Evolutionary conservation across 2,113 vertebrate genomes (phyloP).

Genomic region (Eulemur rufifrons): DNA sequence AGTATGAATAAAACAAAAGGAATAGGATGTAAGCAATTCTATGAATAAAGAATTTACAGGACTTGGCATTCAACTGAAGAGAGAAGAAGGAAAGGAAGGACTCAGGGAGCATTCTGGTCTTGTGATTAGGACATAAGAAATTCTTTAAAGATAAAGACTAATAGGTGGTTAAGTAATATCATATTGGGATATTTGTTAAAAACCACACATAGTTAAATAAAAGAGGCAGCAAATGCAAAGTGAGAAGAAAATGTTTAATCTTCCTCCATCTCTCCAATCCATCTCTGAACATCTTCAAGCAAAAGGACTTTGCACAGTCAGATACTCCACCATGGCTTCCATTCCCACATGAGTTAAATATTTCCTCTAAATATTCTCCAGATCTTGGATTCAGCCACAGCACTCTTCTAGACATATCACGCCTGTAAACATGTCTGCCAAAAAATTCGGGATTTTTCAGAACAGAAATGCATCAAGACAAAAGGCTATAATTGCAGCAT

Average conservation of each 20-base stretch:
- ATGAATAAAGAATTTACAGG: not conserved
- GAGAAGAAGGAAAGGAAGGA: not conserved
- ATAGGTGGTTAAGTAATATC: not conserved
- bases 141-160: not conserved
- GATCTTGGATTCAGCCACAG: not conserved
- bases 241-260: not conserved
- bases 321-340: not conserved
- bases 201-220: not conserved
- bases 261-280: not conserved
- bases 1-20: slow-evolving; percentile 3
- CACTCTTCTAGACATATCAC: not conserved
- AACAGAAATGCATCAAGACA: not conserved
- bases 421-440: not conserved
- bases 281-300: not conserved
- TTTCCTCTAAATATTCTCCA: not conserved
- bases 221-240: not conserved
- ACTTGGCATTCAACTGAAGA: not conserved
- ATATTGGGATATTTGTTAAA: not conserved
- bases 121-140: not conserved
- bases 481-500: not conserved
- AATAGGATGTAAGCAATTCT: not conserved
- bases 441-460: not conserved
- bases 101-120: not conserved
- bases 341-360: not conserved
- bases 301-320: not conserved